Base-by-base conservation (phyloP, 2,113 vertebrate genomes). In the Onychorhynchus coronatus region DNA sequence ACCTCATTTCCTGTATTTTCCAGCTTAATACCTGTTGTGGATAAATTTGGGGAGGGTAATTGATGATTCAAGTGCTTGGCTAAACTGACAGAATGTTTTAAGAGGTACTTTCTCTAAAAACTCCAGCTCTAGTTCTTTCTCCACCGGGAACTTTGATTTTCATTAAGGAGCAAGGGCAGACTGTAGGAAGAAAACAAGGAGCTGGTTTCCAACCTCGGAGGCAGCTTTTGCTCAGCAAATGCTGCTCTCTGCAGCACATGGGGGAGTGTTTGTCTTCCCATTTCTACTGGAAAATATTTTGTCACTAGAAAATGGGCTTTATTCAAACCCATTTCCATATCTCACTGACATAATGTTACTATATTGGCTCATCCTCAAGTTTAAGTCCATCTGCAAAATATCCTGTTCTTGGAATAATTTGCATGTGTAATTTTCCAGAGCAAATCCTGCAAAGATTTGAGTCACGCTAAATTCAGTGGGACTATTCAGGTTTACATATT, bases 351-450 rank as follows among this genome's bases (percentile, higher is more conserved):
- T 92, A 79, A 58, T 46, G 56, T 82, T 82, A 47, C 67, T 59
- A 41, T 65, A 65, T 75, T 87, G 89, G 70, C 94, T 84, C 67
- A 55, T 83, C 56, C 86, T 95, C 81, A 82, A 88, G 44, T 58
- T 92, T 75, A 85, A 93, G 73, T 85, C 77, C 91, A 70, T 86
- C 70, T 73, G 70, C 52, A 93, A 77, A 92, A 89, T 72, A 85
- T 66, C 71, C 70, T 91, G 80, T 78, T 80, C 67, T 59, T 59
- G 47, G 80, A 81, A 77, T 83, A 83, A 95, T 97, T 91, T 95
- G 71, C 79, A 89, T 58, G 79, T 85, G 68, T 81, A 92, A 82
- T 95, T 92, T 93, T 85, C 76, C 86, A 81, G 49, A 39, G 39
- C 72, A 71, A 91, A 93, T 91, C 67, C 81, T 81, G 75, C 46